Evolutionary conservation across 2,113 vertebrate genomes (phyloP), one percentile per base, ranked within the genome.

Genomic region (Apistogramma diplotaenia): DNA sequence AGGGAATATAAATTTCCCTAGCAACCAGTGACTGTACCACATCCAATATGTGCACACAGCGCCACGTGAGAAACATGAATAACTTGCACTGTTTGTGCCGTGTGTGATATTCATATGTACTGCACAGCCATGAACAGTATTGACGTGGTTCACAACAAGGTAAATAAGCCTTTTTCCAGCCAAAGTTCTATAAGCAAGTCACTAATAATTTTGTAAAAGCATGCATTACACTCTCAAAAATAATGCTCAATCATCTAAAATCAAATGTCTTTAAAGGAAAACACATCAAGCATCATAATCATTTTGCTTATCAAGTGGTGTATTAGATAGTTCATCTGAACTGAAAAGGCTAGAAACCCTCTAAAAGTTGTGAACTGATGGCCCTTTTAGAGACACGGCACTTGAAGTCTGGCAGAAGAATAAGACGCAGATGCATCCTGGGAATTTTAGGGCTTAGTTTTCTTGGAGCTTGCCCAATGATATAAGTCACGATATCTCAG

Each of bases 391-490:
- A 79, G 16, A 57, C 21, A 46, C 65, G n/a, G 12, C n/a, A 73
- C 57, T 19, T 8, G 21, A 51, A 53, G 4, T 43, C 31, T 35
- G 51, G 73, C 35, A 74, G 49, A 75, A 73, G 43, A 1, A 75
- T 5, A 49, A 82, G 71, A 55, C 23, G 51, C 21, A 65, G 51
- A 49, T 83, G 40, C 49, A 77, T 60, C 11, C 73, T 21, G 3
- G 80, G 62, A 79, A 75, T 67, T 74, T 67, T 43, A 53, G n/a
- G 53, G 62, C 25, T 75, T 55, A 40, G 43, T 21, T 70, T 67
- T 81, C 56, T 56, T 51, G 35, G 58, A 77, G 65, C 49, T 62
- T 62, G 31, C 74, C 46, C 82, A 81, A 60, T 25, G 56, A 23
- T 65, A 46, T 59, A 67, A 70, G 58, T 70, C 74, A 76, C 56